Base-by-base conservation (phyloP, 2,113 vertebrate genomes). In the Oncorhynchus tshawytscha region DNA sequence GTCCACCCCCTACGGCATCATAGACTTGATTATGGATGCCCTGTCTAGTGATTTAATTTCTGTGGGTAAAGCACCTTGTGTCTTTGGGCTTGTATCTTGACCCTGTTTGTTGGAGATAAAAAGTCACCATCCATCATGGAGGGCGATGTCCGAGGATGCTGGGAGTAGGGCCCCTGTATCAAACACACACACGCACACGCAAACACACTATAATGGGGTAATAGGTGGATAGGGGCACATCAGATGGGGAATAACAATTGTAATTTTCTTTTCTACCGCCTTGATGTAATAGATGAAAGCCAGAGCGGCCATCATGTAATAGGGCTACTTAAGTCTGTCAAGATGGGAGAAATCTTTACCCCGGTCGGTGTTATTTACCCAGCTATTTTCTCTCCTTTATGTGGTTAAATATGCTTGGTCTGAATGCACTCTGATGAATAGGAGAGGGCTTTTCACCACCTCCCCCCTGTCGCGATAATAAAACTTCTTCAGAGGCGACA, bases 251-350 rank as follows among this genome's bases (percentile, higher is more conserved):
- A 87, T 92, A 91, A 90, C 89, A 88, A 88, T 79, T 81, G 88
- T 90, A 87, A 92, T 93, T 90, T 91, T 91, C 87, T 88, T 83
- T 86, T 87, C 87, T 87, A 49, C 84, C 85, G 88, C 85, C 90
- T 89, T 88, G 83, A 91, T 88, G 91, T 88, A 87, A 87, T 73
- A 87, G 89, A 93, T 92, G 88, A 92, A 92, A 91, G 92, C 82
- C 49, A 84, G 29, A 45, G 79, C 77, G 75, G 39, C 84, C 84
- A 84, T 86, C 87, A 76, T 79, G 82, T 93, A 93, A 93, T 90
- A 83, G 91, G 79, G 87, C 89, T 92, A 89, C 87, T 92, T 91
- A 90, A 87, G 84, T 84, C 92, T 87, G 90, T 90, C 88, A 88
- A 86, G 82, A 82, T 78, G 20, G 79, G 62, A 84, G 86, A 83